Conservation (phyloP, 2,888 invertebrate species). For the Habrosyne pyritoides region DNA sequence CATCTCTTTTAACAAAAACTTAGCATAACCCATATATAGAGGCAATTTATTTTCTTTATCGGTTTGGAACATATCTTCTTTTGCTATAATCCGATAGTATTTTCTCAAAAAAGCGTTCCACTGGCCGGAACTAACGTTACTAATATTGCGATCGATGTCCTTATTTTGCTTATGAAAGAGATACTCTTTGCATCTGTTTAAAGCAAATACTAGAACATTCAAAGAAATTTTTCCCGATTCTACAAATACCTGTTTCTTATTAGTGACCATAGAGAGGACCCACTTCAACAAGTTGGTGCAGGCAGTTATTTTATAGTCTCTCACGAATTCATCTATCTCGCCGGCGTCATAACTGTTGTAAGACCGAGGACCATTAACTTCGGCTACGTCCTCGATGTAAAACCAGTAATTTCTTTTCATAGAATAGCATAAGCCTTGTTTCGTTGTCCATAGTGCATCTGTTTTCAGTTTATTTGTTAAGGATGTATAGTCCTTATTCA, state of each 20-base stretch:
- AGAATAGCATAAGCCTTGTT: constrained; percentile 78
- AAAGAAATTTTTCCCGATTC: constrained; percentile 80
- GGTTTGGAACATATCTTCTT: constrained; percentile 76
- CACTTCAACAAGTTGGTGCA: constrained; percentile 89
- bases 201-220: constrained; percentile 86
- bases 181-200: constrained; percentile 87
- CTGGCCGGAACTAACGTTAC: constrained; percentile 74
- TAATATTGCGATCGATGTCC: constrained; percentile 83
- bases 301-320: constrained; percentile 91
- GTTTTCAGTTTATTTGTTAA: constrained; percentile 66
- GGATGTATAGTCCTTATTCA: constrained; percentile 48
- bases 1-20: constrained; percentile 84
- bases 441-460: constrained; percentile 70
- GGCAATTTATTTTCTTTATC: constrained; percentile 60
- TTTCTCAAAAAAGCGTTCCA: constrained; percentile 88
- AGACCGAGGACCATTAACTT: constrained; percentile 88
- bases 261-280: constrained; percentile 66
- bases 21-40: constrained; percentile 72
- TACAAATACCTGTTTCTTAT: constrained; percentile 71
- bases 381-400: constrained; percentile 83
- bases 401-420: constrained; percentile 86
- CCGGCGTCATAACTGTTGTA: constrained; percentile 84
- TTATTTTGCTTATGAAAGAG: constrained; percentile 84
- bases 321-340: constrained; percentile 84
- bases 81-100: constrained; percentile 85